Base-by-base conservation (phyloP, 2,797 vertebrate genomes). In the Pyrocephalus nanus region DNA sequence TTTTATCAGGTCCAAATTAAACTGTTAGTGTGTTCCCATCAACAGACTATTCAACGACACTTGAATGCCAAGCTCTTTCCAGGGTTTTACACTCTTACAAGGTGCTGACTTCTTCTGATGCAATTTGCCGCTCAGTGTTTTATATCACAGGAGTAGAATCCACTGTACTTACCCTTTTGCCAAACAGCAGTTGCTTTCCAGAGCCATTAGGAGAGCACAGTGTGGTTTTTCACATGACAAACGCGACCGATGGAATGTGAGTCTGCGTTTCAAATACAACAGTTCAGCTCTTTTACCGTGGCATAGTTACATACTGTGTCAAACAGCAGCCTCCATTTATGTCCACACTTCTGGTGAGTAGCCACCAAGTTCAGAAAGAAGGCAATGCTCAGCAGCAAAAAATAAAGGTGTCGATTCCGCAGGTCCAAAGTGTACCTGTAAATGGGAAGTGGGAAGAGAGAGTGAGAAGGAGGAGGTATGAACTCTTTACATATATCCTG, bases 1-100 rank as follows among this genome's bases (percentile, higher is more conserved):
- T 90, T 92, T 91, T 74, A 93, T 78, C 88, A 73, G 92, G 78
- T 78, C 95, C 84, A 83, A 88, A 93, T 93, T 70, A 96, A 96
- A 86, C 86, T 93, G 93, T 61, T 79, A 90, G 34, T n/a, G 34
- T 84, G 75, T 79, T 92, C 81, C 70, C 84, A 90, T 23, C 82
- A 94, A 78, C 91, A 96, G 88, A 87, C 64, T 93, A 92, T 88
- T 80, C 88, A 91, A 90, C 3, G 58, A 62, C 94, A 95, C 50
- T 95, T 88, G 80, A 92, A 92, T 82, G 92, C 92, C 94, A 95
- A 85, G 57, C 77, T 85, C 77, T 47, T 90, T 53, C 96, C 88
- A 74, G 64, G 83, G 77, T 86, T 95, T 96, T 96, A 94, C 90
- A 86, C 85, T 93, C 82, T 92, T 34, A 86, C 82, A 95, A 87